Percentiles rank a stretch among this genome's conserved stretches.
These are phyloP conservation scores for Pardalotus punctatus DNA, from an alignment of 2,113 vertebrate species.

Conservation along the genomic window DNA sequence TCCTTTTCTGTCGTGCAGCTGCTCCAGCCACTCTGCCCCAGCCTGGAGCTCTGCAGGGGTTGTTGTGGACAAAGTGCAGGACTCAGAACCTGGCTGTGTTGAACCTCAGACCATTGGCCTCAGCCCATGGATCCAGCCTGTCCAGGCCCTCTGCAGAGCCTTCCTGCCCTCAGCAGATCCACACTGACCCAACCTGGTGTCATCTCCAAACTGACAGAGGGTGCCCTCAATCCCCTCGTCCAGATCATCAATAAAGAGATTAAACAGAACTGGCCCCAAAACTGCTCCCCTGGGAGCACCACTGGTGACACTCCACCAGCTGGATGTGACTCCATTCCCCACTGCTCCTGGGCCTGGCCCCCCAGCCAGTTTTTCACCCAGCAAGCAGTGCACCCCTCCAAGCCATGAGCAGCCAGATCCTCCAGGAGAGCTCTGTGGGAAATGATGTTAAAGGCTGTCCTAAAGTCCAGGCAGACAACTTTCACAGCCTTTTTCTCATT, in stretches of 20 bases:
- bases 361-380: neutral
- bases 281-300: neutral
- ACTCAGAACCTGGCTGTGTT: neutral
- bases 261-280: neutral
- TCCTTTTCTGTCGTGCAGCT: neutral
- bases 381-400: neutral
- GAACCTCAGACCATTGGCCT: neutral
- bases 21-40: neutral
- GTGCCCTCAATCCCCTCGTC: neutral
- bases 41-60: neutral
- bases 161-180: neutral
- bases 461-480: neutral
- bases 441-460: neutral
- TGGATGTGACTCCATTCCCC: neutral
- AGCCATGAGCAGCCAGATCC: neutral
- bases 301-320: neutral
- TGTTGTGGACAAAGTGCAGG: neutral
- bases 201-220: neutral
- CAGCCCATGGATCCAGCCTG: neutral
- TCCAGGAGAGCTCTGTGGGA: neutral
- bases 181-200: neutral
- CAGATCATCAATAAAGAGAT: neutral
- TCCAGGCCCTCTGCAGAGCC: neutral
- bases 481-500: neutral
- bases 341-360: neutral